Conservation (phyloP, 2,797 vertebrate species). For the Danionella dracula region DNA sequence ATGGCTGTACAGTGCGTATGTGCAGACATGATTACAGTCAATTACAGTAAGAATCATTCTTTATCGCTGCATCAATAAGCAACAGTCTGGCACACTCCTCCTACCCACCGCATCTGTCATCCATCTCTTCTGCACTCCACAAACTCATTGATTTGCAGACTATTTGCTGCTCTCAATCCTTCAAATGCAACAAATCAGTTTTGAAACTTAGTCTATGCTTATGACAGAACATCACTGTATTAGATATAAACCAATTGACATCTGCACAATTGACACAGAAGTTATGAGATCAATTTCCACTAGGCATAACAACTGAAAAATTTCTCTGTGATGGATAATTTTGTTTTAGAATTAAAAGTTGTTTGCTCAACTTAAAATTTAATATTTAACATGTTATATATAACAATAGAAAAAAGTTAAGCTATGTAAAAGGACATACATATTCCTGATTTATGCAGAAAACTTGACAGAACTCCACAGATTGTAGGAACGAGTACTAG, state of each 20-base stretch:
- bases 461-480: no score
- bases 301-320: neutral
- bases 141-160: conserved; percentile 17
- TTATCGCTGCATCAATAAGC: conserved; percentile 25
- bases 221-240: neutral
- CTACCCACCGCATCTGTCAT: conserved; percentile 26
- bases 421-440: no score
- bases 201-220: neutral
- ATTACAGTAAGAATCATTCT: conserved; percentile 37
- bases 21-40: conserved; percentile 35
- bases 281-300: neutral
- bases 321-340: no score
- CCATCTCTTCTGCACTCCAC: conserved; percentile 13
- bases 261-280: neutral
- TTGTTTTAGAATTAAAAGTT: no score
- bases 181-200: neutral
- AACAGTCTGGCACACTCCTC: conserved; percentile 28
- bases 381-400: no score
- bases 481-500: no score
- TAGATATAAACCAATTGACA: neutral
- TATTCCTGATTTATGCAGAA: no score
- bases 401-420: no score
- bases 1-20: neutral
- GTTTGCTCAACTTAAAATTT: no score
- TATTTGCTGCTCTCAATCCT: neutral